Base-by-base conservation (phyloP, 1,140 invertebrate genomes). In the Holcopasites calliopsidis region DNA sequence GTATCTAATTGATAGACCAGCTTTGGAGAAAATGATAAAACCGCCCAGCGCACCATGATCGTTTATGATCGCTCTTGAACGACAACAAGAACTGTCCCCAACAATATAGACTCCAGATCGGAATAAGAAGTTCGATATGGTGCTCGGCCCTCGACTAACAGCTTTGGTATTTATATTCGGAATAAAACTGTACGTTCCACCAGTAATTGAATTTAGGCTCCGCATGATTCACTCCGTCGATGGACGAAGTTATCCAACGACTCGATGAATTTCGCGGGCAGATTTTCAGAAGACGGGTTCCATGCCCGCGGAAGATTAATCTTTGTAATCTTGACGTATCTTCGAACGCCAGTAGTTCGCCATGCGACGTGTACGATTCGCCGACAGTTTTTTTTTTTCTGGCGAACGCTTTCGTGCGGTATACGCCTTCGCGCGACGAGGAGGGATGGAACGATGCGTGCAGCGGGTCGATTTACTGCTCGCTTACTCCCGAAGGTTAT, bases 361-460 rank as follows among this genome's bases (percentile, higher is more conserved):
- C 65, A 70, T 66, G 47, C 70, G 60, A 71, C 71, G 42, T 75
- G 50, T 80, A 75, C 49, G 57, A 44, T 21, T 10, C 33, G 62
- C 70, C 62, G 69, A 80, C 47, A 35, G 55, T 80, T 60, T 69
- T n/a, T n/a, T n/a, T n/a, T n/a, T n/a, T 76, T 80, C 77, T 80
- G 77, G 47, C 60, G 58, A 50, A 28, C 55, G 35, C 35, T 58
- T 80, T 79, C 70, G 52, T 72, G 52, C 64, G 75, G 38, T 44
- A 35, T 49, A 69, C 58, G 60, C 58, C 31, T 65, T 47, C 50
- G 61, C 28, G 50, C 33, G 70, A 31, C 31, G 23, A 38, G 55
- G 21, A 40, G 57, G 35, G 61, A 79, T 54, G 26, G 42, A 62
- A 50, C 16, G 44, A 79, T 38, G 68, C 21, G 65, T 49, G 44